These are phyloP conservation scores for Pharmacophagus antenor DNA, from an alignment of 2,888 invertebrate species.

Conservation along the genomic window DNA sequence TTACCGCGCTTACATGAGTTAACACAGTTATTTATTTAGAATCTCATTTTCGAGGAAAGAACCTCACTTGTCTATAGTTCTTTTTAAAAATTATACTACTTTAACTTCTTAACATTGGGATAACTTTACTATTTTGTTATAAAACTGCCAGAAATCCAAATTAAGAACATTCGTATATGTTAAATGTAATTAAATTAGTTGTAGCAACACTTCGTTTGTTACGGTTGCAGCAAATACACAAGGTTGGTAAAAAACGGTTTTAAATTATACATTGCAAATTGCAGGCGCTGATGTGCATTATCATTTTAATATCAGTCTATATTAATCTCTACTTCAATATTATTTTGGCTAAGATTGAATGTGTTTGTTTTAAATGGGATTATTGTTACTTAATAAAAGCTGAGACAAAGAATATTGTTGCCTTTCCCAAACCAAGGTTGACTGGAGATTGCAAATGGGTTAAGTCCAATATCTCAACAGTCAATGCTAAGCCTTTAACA, in stretches of 20 bases:
- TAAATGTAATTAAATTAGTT: constrained; percentile 7
- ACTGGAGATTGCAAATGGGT: constrained; percentile 20
- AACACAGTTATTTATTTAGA: no score
- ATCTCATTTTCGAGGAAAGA: no score
- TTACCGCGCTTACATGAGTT: no score
- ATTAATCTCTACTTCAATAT: constrained; percentile 22
- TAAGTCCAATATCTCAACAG: constrained; percentile 23
- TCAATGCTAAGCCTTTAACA: constrained; percentile 23
- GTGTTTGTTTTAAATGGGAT: constrained; percentile 5
- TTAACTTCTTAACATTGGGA: no score
- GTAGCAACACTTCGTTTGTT: constrained; percentile 3
- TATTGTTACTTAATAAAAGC: constrained; percentile 14
- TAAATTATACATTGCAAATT: constrained; percentile 23
- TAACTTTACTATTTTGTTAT: no score
- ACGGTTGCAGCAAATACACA: constrained; percentile 11
- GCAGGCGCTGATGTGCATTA: constrained; percentile 1
- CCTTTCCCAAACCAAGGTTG: constrained; percentile 29
- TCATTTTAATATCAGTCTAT: constrained; percentile 15
- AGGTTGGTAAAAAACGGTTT: constrained; percentile 12
- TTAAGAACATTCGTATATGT: background rate
- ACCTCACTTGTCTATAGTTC: no score
- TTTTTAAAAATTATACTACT: no score
- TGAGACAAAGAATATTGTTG: constrained; percentile 24
- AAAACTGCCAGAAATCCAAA: background rate
- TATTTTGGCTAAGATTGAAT: constrained; percentile 24